Evolutionary conservation across 2,113 vertebrate species (phyloP), one percentile per base, ranked within the genome.

Genomic region (Erpornis zantholeuca): DNA sequence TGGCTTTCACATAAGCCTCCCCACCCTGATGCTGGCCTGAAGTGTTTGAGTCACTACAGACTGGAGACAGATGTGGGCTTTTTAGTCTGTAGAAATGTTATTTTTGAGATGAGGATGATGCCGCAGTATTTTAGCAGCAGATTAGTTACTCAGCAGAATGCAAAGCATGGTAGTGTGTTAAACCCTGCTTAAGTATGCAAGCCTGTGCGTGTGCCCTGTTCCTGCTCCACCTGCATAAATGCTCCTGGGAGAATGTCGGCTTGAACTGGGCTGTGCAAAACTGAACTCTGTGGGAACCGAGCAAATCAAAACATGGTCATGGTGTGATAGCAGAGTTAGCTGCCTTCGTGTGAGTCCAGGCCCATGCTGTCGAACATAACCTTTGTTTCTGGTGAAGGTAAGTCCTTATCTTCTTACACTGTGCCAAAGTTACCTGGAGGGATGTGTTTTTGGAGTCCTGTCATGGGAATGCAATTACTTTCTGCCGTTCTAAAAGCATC

Each of bases 1-100:
- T n/a, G 75, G 57, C 40, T 60, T 93, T 49, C 49, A 76, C 73
- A 76, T 93, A 59, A 83, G 49, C 33, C 44, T 90, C 69, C 38
- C 38, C 42, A 11, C 49, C 57, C 72, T 76, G 44, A 19, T 77
- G 63, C 63, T 27, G 42, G 45, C 21, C 50, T 75, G 33, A 77
- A 64, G 49, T 69, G 16, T 35, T 40, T 65, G 42, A 93, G 66
- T 82, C 69, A 50, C 61, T 57, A 3, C 1, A 5, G 12, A 9
- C 50, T 53, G 45, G 31, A 76, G 50, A 68, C 47, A 73, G 42
- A 50, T 66, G 25, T 38, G 69, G 65, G 81, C 45, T 72, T 83
- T 79, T 88, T 25, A 77, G 45, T 57, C 76, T 57, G 47, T 22
- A 57, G 66, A 73, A 83, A 44, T 24, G 65, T 29, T 83, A 27